Evolutionary conservation across 2,797 vertebrate species (phyloP).

Genomic region (Remorina albescens): DNA sequence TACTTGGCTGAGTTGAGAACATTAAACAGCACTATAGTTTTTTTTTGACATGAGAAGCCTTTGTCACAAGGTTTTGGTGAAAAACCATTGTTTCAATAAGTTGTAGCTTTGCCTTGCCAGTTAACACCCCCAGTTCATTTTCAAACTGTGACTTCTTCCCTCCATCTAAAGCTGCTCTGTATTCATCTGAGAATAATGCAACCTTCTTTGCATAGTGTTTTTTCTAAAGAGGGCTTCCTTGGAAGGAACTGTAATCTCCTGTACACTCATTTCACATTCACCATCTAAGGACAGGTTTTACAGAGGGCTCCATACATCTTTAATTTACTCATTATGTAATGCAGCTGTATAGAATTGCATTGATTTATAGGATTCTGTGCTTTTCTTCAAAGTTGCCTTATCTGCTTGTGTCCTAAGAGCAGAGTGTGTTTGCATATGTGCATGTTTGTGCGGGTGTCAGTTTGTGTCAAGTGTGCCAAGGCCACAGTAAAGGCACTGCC

Average conservation of each 20-base stretch:
- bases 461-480: conserved; percentile 56
- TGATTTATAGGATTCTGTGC: conserved; percentile 43
- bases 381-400: conserved; percentile 50
- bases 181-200: conserved; percentile 72
- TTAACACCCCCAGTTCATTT: conserved; percentile 62
- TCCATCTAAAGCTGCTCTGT: conserved; percentile 64
- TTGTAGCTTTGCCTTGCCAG: conserved; percentile 45
- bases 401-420: conserved; percentile 46
- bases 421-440: conserved; percentile 16
- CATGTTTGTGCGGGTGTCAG: conserved; percentile 7
- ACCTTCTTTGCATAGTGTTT: conserved; percentile 65
- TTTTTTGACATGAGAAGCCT: conserved; percentile 46
- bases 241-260: conserved; percentile 67
- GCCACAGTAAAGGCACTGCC: conserved; percentile 40
- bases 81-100: conserved; percentile 43
- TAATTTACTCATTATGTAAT: conserved; percentile 29
- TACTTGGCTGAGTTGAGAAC: conserved; percentile 10
- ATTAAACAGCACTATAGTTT: conserved; percentile 18
- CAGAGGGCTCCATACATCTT: conserved; percentile 16
- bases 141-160: conserved; percentile 63
- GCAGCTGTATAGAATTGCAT: background rate
- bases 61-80: conserved; percentile 44
- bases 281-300: conserved; percentile 37
- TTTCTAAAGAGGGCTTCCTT: conserved; percentile 61
- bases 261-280: conserved; percentile 52